Base-by-base conservation (phyloP, 2,113 vertebrate genomes). In the Morone saxatilis region DNA sequence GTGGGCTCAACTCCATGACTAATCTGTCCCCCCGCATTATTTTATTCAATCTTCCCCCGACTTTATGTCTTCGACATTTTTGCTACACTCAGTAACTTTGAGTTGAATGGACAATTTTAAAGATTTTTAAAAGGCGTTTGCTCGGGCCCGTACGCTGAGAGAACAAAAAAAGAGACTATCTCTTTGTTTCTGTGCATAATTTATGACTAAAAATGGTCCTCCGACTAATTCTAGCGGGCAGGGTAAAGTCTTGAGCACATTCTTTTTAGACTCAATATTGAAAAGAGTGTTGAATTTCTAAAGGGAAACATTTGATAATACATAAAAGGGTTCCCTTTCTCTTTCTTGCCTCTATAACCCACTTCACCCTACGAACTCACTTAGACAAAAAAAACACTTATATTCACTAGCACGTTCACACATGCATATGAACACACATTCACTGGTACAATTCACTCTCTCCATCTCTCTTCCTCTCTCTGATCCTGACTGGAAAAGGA, bases 51-150 rank as follows among this genome's bases (percentile, higher is more conserved):
- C 98, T 99, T 97, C 97, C 96, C 83, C 97, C 97, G 97, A 98
- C 97, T 99, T 99, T 99, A 98, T 98, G 97, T 97, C 97, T 99
- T 97, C 98, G 97, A 99, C 98, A 99, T 99, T 99, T 98, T 98
- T 99, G 97, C 97, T 97, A 97, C 97, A 99, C 97, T 98, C 98
- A 98, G 98, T 97, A 98, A 99, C 97, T 99, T 98, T 98, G 96
- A 99, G 97, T 94, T 99, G 97, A 99, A 99, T 99, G 98, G 97
- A 97, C 97, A 99, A 98, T 99, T 99, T 99, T 98, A 97, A 98
- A 98, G 97, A 99, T 98, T 99, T 98, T 98, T 95, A 95, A 97
- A 98, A 98, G 97, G 97, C 97, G 95, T 97, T 97, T 95, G 96
- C 96, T 96, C 95, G 92, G 97, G 96, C 96, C 96, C 96, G 95